These are phyloP conservation scores for Netelia virgata DNA, from an alignment of 2,888 invertebrate species.

Conservation along the genomic window DNA sequence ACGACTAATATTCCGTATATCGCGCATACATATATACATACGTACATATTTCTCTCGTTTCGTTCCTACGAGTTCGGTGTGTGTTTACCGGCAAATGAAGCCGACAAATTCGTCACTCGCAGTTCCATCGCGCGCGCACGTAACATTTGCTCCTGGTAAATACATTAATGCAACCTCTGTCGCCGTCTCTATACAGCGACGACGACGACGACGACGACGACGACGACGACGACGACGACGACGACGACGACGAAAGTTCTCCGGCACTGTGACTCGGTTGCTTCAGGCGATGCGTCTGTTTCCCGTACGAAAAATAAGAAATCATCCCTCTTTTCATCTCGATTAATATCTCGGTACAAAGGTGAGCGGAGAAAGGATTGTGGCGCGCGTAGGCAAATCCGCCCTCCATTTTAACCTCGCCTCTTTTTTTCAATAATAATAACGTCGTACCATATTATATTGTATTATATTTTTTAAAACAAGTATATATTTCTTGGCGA, in stretches of 20 bases:
- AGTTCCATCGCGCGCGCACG: neutral
- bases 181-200: slow-evolving; percentile 2
- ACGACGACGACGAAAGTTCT: neutral
- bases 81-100: slow-evolving; percentile 75
- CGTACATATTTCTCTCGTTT: slow-evolving; percentile 20
- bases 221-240: neutral
- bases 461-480: too few relatives aligned
- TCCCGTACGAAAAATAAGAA: too few relatives aligned
- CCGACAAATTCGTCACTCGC: slow-evolving; percentile 69
- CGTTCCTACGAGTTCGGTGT: slow-evolving; percentile 35
- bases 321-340: too few relatives aligned
- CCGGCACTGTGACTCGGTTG: too few relatives aligned
- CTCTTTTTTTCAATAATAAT: too few relatives aligned
- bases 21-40: slow-evolving; percentile 4
- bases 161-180: slow-evolving; percentile 45
- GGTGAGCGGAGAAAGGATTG: too few relatives aligned
- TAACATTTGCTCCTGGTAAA: slow-evolving; percentile 47
- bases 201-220: neutral
- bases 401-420: too few relatives aligned
- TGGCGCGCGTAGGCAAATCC: too few relatives aligned
- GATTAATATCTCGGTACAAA: too few relatives aligned
- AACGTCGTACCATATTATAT: too few relatives aligned
- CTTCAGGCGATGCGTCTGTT: too few relatives aligned
- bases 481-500: neutral
- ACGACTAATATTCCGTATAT: neutral